Evolutionary conservation across 2,888 invertebrate genomes (phyloP), one percentile per base, ranked within the genome.

Genomic region (Orthonychiurus folsomi): DNA sequence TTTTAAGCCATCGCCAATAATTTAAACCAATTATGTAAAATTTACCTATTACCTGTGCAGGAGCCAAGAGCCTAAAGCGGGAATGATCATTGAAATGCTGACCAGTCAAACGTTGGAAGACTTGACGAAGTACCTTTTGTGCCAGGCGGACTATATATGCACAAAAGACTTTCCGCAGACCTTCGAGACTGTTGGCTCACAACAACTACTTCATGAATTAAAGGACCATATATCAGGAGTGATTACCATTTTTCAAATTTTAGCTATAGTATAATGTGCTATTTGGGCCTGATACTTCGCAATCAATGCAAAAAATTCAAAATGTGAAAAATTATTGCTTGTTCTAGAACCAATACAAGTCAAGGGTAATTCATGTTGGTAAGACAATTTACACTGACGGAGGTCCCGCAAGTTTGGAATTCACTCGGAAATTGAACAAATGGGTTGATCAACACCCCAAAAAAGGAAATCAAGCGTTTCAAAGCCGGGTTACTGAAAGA

Each of bases 361-460:
- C 85, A 84, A 1, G 87, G 86, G 76, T n/a, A 3, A 85, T 92
- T 71, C 90, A 86, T 74, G 87, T 93, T 61, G 84, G 88, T 68
- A 83, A 84, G 67, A 84, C 83, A 0, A 89, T 92, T 76, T 37
- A 37, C 37, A 37, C 37, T 5, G 37, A 37, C 15, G 37, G 37
- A 37, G 37, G 37, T 9, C 5, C 5, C 5, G 5, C 37, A 9
- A 37, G 37, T 37, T 5, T 37, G 37, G 37, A 37, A 37, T 37
- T 37, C 15, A 9, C 9, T 5, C 9, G 15, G 15, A 37, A 37
- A 15, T 37, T 37, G 37, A 37, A 37, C 15, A 15, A 5, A 9
- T 37, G 37, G 37, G 37, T 37, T 37, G 15, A 37, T 9, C 37
- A 37, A 37, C 37, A 5, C 5, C 37, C 37, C 9, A 37, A 37